phyloP scores from a whole-genome alignment of 1,140 invertebrate genomes.

The Sarcophaga bullata region DNA sequence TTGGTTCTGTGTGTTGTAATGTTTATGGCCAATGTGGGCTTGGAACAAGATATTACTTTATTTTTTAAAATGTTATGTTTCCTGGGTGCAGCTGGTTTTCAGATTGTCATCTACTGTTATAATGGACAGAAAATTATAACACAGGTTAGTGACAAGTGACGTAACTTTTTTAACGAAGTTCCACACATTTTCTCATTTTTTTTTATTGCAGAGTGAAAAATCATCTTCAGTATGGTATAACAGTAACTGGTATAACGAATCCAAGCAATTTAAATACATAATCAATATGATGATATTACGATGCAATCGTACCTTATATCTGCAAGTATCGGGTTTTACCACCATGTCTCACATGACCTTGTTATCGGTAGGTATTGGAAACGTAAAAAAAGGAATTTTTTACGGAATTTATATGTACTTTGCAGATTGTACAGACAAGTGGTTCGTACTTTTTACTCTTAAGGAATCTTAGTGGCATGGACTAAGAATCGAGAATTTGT shows the following conservation, averaged over 20 bases:
- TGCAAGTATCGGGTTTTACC: constrained; percentile 32
- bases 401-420: neutral
- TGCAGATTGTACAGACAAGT: constrained; percentile 30
- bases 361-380: neutral
- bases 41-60: constrained; percentile 21
- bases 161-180: neutral
- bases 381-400: neutral
- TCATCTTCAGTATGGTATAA: neutral
- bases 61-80: constrained; percentile 32
- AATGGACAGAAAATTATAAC: constrained; percentile 36
- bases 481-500: neutral
- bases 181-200: neutral
- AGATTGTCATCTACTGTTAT: constrained; percentile 29
- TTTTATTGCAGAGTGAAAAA: constrained; percentile 9
- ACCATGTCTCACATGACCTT: constrained; percentile 34
- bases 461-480: constrained; percentile 24
- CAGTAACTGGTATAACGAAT: constrained; percentile 21
- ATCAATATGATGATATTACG: constrained; percentile 19
- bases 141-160: neutral
- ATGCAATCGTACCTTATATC: constrained; percentile 4
- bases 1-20: constrained; percentile 22
- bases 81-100: constrained; percentile 27
- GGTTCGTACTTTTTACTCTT: constrained; percentile 17
- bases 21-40: constrained; percentile 29
- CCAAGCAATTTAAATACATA: constrained; percentile 32